Percentiles rank a stretch among this genome's conserved stretches.
phyloP scores from a whole-genome alignment of 1,140 invertebrate species.

The Trachymyrmex cornetzi region DNA sequence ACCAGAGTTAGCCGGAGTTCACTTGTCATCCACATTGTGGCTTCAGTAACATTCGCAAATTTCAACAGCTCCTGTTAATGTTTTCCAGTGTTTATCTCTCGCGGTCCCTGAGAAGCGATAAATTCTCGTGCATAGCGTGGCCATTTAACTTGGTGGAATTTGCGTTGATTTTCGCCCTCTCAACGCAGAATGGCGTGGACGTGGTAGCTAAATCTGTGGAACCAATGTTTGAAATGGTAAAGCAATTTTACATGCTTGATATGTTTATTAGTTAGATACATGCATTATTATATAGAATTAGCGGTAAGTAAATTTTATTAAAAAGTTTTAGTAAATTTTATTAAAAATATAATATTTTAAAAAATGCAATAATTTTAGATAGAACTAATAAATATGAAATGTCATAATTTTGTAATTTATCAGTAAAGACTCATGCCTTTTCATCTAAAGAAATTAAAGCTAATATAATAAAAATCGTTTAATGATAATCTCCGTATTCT shows the following conservation, averaged over 20 bases:
- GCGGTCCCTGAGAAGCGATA: slow-evolving; percentile 75
- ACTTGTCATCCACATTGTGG: background rate
- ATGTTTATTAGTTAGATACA: background rate
- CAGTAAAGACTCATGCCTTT: background rate
- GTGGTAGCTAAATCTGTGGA: background rate
- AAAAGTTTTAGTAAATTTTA: background rate
- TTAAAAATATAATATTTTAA: background rate
- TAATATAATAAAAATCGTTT: background rate
- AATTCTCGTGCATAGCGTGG: slow-evolving; percentile 78
- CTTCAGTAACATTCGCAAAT: slow-evolving; percentile 24
- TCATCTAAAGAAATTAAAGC: background rate
- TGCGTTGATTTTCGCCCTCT: slow-evolving; percentile 79
- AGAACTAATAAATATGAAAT: background rate
- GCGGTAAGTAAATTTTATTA: background rate
- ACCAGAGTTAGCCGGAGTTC: slow-evolving; percentile 33
- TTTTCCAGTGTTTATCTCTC: slow-evolving; percentile 80
- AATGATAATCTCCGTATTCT: too few species aligned
- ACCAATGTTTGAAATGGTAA: slow-evolving; percentile 54
- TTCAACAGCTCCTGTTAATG: slow-evolving; percentile 52
- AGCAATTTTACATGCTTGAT: slow-evolving; percentile 2
- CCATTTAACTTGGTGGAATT: slow-evolving; percentile 82
- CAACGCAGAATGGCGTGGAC: slow-evolving; percentile 47
- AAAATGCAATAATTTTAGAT: slow-evolving; percentile 14
- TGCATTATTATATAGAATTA: background rate
- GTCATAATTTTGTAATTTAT: background rate